Percentiles rank a stretch among this genome's conserved stretches.
phyloP scores from a whole-genome alignment of 2,113 vertebrate species.

The Plecturocebus donacophilus region DNA sequence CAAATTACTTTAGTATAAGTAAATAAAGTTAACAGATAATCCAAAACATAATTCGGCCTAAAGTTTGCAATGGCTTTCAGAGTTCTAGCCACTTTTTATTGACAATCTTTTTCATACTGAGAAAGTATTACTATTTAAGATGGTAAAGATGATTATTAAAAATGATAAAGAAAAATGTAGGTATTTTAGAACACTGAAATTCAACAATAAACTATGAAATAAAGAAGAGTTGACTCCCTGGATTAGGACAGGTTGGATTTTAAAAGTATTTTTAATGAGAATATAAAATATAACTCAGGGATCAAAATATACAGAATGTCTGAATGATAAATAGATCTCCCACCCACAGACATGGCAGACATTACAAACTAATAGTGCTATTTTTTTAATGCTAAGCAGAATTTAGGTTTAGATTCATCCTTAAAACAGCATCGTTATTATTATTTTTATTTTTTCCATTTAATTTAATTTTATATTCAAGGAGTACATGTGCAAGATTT shows the following conservation, averaged over 20 bases:
- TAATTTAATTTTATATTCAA: too few species aligned
- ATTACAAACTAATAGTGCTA: background rate
- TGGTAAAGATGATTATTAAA: background rate
- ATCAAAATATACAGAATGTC: background rate
- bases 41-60: background rate
- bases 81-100: background rate
- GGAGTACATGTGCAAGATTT: too few species aligned
- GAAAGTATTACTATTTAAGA: background rate
- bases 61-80: background rate
- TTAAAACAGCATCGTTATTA: background rate
- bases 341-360: background rate
- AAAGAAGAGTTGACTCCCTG: background rate
- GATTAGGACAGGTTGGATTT: background rate
- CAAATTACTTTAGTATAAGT: background rate
- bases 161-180: background rate
- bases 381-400: background rate
- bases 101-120: background rate
- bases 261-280: background rate
- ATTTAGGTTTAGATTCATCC: background rate
- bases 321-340: background rate
- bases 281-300: background rate
- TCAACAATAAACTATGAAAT: background rate
- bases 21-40: constrained; percentile 16
- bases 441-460: too few species aligned
- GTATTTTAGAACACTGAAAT: background rate